Base-by-base conservation (phyloP, 2,797 vertebrate species). In the Pampus argenteus region DNA sequence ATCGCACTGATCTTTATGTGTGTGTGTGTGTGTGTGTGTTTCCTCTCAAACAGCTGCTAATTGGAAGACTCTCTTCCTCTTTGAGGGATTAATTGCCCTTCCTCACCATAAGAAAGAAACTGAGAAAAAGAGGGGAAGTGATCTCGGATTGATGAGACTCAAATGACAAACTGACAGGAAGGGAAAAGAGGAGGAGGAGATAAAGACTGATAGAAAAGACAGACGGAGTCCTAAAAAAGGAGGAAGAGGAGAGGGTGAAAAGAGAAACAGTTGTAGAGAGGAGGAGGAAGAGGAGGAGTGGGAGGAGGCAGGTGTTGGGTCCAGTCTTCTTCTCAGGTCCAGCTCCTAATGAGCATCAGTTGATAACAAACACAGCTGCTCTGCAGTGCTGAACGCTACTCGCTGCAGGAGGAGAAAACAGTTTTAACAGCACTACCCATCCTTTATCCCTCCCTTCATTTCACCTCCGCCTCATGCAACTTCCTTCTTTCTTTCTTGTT, bases 321-420 rank as follows among this genome's bases (percentile, higher is more conserved):
- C 51, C 50, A 71, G 66, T 76, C 82, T 66, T 54, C 65, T 85
- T 29, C 57, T 64, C 5, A 70, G 86, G 88, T 68, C 87, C 86
- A 75, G 88, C 86, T 85, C 83, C 88, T 90, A 72, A 92, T 81
- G 76, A 83, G 78, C 40, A 67, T 50, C 62, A 88, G 80, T 42
- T 66, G 74, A 67, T 1, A 91, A 90, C 87, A 71, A 92, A 94
- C 45, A 92, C 90, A 88, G 88, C 94, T 93, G 88, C 92, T 91
- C 10, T 22, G 54, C 68, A 29, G 52, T 9, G 15, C 45, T 34
- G 20, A 51, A 20, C 11, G 0, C 59, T 36, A 2, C 50, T 5
- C 22, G 6, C 45, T 72, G 26, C 34, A 64, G 57, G 72, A 48
- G n/a, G 49, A 70, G 20, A 40, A 48, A 47, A 23, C 25, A 31